Conservation (phyloP, 1,140 invertebrate species). For the Drosophila truncata region DNA sequence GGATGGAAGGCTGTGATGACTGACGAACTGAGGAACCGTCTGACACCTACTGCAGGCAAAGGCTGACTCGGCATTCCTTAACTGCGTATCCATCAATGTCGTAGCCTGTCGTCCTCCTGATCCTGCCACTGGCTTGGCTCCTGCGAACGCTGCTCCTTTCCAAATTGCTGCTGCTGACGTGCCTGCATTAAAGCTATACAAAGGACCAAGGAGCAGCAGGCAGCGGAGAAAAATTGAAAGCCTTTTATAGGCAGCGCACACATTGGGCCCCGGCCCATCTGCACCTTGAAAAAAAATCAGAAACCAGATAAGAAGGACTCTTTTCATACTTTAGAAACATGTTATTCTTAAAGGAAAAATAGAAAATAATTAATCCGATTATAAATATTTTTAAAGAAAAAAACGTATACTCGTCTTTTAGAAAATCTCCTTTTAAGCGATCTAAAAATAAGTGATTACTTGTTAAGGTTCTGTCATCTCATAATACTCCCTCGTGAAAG, state of each 20-base stretch:
- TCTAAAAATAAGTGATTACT: neutral
- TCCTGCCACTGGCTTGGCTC: slow-evolving; percentile 7
- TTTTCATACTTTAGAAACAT: neutral
- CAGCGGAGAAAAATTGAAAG: slow-evolving; percentile 70
- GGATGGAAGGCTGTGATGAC: slow-evolving; percentile 36
- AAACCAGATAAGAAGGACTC: neutral
- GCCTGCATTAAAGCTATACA: slow-evolving; percentile 74
- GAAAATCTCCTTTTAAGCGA: neutral
- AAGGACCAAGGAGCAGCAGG: slow-evolving; percentile 35
- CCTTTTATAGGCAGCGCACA: slow-evolving; percentile 69
- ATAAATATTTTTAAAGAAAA: neutral
- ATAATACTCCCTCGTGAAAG: neutral
- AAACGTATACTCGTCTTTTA: too few species aligned
- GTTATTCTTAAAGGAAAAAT: neutral
- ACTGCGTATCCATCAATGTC: slow-evolving; percentile 80
- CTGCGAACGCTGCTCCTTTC: slow-evolving; percentile 29
- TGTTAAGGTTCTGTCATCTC: neutral
- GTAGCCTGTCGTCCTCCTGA: slow-evolving; percentile 64
- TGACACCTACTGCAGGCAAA: slow-evolving; percentile 56
- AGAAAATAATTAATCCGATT: neutral
- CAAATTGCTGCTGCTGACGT: slow-evolving; percentile 73
- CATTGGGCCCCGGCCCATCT: slow-evolving; percentile 6
- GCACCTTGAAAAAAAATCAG: neutral
- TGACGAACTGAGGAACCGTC: slow-evolving; percentile 67
- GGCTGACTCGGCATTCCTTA: slow-evolving; percentile 78